Evolutionary conservation across 2,113 vertebrate genomes (phyloP), one percentile per base, ranked within the genome.

Genomic region (Paracyprichromis sp.): DNA sequence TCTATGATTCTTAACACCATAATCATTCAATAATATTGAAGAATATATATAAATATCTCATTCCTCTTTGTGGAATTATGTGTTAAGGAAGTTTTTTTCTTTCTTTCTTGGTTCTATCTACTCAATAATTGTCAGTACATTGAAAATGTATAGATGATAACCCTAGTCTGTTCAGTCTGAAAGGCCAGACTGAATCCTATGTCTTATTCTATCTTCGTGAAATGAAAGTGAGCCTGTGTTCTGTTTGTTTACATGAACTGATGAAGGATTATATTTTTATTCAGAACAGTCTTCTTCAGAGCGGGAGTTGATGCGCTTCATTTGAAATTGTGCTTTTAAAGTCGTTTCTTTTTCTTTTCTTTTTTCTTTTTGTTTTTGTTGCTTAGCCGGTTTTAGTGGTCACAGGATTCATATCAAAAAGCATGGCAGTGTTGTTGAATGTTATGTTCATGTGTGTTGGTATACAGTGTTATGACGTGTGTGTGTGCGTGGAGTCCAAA

Each of bases 51-150:
- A 85, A 92, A 95, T 94, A 94, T 94, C 93, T 93, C 93, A 94
- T 95, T 95, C 94, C 90, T 95, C 89, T 95, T 93, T 95, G 95
- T 95, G 92, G 91, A 95, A 88, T 63, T 88, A 91, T 96, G 92
- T 95, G 90, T 93, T 92, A 89, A 90, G 92, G 86, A 90, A 80
- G 90, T 89, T 85, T 88, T 84, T 80, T 63, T 90, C 89, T 83
- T 87, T 87, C 88, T 90, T 88, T 90, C 79, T 91, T 59, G 82
- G 73, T 88, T 94, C 11, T 82, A 89, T 93, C 82, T 89, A 86
- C 82, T 91, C 63, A 86, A 19, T 85, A 88, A 85, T 56, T 90
- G 90, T 91, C 78, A 31, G 84, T 88, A 91, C 85, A 88, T 87
- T 83, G 34, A 12, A 90, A 86, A 82, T 89, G 91, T 95, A 90